Percentiles rank a stretch among this genome's conserved stretches.
Conservation (phyloP, 92 coral and sea anemone genomes). For the Porites rus region DNA sequence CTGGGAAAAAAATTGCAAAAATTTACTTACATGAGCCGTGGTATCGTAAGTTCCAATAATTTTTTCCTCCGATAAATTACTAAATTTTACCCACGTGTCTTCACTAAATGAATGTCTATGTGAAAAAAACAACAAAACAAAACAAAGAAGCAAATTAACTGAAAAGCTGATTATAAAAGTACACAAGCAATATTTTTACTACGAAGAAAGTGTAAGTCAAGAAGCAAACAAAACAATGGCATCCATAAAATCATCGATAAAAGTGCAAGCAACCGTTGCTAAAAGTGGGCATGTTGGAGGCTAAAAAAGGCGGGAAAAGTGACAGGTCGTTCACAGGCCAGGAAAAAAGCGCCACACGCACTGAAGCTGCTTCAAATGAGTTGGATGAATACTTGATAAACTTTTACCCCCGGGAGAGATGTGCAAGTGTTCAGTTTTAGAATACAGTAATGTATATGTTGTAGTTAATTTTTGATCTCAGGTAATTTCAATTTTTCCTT, state of each 20-base stretch:
- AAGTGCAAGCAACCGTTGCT: too few relatives aligned
- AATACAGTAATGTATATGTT: too few relatives aligned
- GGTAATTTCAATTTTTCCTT: too few relatives aligned
- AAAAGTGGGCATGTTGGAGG: not conserved
- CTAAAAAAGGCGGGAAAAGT: not conserved
- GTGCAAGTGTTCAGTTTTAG: too few relatives aligned
- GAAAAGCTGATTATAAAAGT: not conserved
- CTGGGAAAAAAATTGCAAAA: too few relatives aligned
- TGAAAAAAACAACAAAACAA: not conserved
- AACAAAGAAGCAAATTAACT: not conserved
- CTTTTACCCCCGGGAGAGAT: too few relatives aligned
- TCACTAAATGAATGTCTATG: constrained; percentile 79
- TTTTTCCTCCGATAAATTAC: constrained; percentile 84
- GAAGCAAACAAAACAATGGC: too few relatives aligned
- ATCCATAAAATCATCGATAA: too few relatives aligned
- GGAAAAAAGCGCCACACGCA: not conserved
- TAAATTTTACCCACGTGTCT: constrained; percentile 86
- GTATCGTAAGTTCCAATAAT: constrained; percentile 91
- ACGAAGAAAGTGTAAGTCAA: too few relatives aligned
- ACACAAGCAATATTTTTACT: not conserved
- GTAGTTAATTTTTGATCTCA: too few relatives aligned
- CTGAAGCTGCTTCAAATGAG: not conserved
- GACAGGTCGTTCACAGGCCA: not conserved
- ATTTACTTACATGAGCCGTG: constrained; percentile 87
- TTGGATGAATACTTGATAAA: not conserved